Evolutionary conservation across 2,797 vertebrate genomes (phyloP), one percentile per base, ranked within the genome.

Genomic region (Epinephelus awoara): DNA sequence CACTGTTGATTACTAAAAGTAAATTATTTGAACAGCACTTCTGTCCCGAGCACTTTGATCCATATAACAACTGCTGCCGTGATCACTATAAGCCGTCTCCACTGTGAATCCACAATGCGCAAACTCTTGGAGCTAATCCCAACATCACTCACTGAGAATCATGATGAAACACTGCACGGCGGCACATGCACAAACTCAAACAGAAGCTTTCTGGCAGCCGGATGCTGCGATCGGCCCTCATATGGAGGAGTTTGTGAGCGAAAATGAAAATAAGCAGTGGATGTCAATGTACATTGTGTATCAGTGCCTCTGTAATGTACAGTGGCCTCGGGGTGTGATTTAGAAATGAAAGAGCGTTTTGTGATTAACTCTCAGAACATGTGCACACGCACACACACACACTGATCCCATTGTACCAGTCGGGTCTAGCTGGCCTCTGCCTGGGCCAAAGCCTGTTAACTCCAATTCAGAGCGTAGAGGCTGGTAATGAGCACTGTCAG

Each of bases 401-500:
- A 78, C 80, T 47, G 78, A 88, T 86, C 82, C 82, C 73, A 80
- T 89, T 90, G 87, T 88, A 83, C 68, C 79, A 75, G 82, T 67
- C 25, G 10, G 75, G 79, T 74, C 83, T 79, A 64, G 75, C 83
- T 66, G 85, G 77, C 64, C 88, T 86, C 77, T 84, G 77, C 52
- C 67, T 47, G 67, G 72, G 82, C 86, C 84, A 89, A 86, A 89
- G 89, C 85, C 87, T 92, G 86, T 90, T 93, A 86, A 76, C 85
- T 90, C 71, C 73, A 78, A 90, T 87, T 87, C 86, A 77, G 68
- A 85, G 77, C 62, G 23, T 82, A 80, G 77, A 86, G 63, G 78
- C 82, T 76, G 74, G 68, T 93, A 92, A 92, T 89, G 88, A 92
- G 89, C 72, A 46, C 80, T 85, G 85, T 91, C 84, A 90, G 85